Percentiles rank a stretch among this genome's conserved stretches.
Conservation (phyloP, 2,113 vertebrate genomes). For the Scophthalmus maximus region DNA sequence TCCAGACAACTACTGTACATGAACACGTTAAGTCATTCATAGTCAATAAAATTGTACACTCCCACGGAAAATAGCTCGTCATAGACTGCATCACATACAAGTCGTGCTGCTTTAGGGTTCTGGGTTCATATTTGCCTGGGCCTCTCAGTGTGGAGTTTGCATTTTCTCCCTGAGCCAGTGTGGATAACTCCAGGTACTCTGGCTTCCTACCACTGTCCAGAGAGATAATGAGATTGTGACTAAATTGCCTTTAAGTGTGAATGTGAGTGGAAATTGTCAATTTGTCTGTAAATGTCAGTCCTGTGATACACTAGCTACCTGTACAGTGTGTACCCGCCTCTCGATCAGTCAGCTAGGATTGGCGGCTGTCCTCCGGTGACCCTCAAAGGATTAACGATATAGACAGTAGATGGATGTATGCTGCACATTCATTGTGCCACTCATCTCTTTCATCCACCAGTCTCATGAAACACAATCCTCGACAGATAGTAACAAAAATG, state of each 20-base stretch:
- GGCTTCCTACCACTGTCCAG: background rate
- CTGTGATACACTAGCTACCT: background rate
- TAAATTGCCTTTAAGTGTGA: background rate
- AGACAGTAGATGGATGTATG: background rate
- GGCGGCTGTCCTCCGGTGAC: no score
- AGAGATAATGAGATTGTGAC: no score
- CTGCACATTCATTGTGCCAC: no score
- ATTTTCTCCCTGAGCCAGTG: background rate
- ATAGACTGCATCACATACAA: no score
- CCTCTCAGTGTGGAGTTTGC: background rate
- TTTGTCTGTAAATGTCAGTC: background rate
- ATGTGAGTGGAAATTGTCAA: background rate
- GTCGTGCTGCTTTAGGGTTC: background rate
- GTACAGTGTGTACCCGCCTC: background rate
- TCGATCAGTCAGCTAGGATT: background rate
- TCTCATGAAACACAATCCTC: background rate
- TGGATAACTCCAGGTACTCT: no score
- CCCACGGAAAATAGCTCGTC: no score
- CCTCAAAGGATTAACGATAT: no score
- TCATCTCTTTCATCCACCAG: no score
- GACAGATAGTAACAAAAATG: background rate
- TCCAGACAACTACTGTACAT: no score
- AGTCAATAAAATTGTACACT: background rate
- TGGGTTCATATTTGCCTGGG: background rate
- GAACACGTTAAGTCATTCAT: no score